Evolutionary conservation across 2,113 vertebrate species (phyloP).

Genomic region (Heterotilapia buettikoferi): DNA sequence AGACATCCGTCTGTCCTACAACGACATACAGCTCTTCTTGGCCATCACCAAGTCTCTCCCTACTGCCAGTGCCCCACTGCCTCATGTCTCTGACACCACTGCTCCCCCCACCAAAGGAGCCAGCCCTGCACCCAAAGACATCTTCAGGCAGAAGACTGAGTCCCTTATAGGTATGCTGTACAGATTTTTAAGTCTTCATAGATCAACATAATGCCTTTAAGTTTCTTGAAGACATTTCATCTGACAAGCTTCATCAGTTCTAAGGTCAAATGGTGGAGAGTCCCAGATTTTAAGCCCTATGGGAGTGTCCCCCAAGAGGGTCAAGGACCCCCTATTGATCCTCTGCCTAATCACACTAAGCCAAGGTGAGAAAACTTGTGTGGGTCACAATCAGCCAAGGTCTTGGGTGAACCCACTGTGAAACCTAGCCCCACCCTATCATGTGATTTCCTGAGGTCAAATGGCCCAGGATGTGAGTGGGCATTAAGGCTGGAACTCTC

Average conservation of each 20-base stretch:
- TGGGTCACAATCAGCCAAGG: not conserved
- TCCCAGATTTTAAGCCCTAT: not conserved
- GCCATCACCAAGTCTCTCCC: slow-evolving; percentile 94
- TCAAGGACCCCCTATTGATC: not conserved
- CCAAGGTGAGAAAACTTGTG: not conserved
- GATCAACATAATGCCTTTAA: not conserved
- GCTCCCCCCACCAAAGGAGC: slow-evolving; percentile 10
- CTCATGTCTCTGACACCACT: not conserved
- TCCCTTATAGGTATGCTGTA: slow-evolving; percentile 78
- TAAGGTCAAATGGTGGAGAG: not conserved
- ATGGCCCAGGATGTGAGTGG: not conserved
- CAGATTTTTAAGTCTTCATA: not conserved
- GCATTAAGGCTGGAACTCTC: not conserved
- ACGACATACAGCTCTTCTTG: slow-evolving; percentile 93
- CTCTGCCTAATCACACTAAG: not conserved
- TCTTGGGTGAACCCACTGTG: not conserved
- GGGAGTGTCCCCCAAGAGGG: not conserved
- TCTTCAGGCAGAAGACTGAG: slow-evolving; percentile 68
- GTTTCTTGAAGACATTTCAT: not conserved
- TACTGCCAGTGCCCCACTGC: slow-evolving; percentile 19
- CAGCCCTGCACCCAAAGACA: slow-evolving; percentile 8
- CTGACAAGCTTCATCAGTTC: not conserved
- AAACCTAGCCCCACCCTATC: not conserved
- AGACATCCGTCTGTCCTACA: slow-evolving; percentile 95
- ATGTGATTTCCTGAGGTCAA: not conserved